Evolutionary conservation across 2,113 vertebrate species (phyloP), one percentile per base, ranked within the genome.

Genomic region (Mormyrus lacerda): DNA sequence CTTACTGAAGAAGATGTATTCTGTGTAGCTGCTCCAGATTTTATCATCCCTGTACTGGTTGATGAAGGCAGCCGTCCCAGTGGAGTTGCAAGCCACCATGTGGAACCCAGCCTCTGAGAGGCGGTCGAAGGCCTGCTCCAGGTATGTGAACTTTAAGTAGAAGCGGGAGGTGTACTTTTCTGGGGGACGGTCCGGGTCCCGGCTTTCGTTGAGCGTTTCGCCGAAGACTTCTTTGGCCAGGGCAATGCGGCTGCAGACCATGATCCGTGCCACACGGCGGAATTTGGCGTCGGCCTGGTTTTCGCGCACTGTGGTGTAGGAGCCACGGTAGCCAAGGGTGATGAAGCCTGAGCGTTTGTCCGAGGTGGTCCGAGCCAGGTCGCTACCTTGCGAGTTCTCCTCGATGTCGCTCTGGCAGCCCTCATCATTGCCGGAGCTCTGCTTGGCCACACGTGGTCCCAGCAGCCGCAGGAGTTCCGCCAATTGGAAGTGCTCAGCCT

Each of bases 1-100:
- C 97, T 97, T 95, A 97, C 97, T 95, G 94, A 96, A 97, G 90
- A 97, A 97, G 93, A 97, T 97, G 95, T 97, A 97, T 91, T 97
- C 97, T 0, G 97, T 97, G 90, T 97, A 97, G 94, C 96, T 97
- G 95, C 96, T 97, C 97, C 97, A 97, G 92, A 97, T 95, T 94
- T 96, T 97, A 95, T 97, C 97, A 3, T 97, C 97, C 91, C 97
- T 93, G 92, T 97, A 97, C 93, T 97, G 97, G 93, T 96, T 95
- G 91, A 96, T 93, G 91, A 96, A 96, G 82, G 97, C 95, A 61
- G 96, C 95, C 0, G 96, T 94, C 91, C 96, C 96, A 0, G 95
- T 95, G 48, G 96, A 96, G 92, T 96, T 97, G 73, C 95, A 97
- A 85, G 96, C 96, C 92, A 96, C 95, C 96, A 97, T 96, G 93